These are phyloP conservation scores for Sebastiscus albofasciatus DNA, from an alignment of 2,797 vertebrate genomes.

Conservation along the genomic window DNA sequence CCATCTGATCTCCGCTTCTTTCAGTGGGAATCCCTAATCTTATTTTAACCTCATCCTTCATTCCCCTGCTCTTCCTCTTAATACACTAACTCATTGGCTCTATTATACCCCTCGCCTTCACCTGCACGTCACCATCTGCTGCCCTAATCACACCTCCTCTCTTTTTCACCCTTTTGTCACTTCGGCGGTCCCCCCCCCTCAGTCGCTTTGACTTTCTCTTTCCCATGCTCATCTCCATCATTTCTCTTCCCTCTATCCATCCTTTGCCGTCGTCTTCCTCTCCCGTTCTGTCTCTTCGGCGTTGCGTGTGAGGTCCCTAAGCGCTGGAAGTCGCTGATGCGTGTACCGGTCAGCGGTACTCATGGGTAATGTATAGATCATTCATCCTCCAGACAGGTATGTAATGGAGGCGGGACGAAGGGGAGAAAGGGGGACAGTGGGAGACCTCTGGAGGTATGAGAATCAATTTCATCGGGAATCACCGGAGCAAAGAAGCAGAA, in stretches of 20 bases:
- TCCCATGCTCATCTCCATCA: constrained; percentile 23
- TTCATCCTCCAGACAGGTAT: constrained; percentile 77
- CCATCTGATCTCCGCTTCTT: constrained; percentile 49
- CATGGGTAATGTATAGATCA: constrained; percentile 73
- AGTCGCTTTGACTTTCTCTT: constrained; percentile 2
- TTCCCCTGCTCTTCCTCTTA: constrained; percentile 11
- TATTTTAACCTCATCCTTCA: constrained; percentile 19
- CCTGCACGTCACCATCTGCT: constrained; percentile 31
- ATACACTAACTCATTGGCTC: constrained; percentile 42
- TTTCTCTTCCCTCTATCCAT: constrained; percentile 15
- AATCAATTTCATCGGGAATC: constrained; percentile 79
- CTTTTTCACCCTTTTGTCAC: constrained; percentile 5
- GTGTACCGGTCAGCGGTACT: constrained; percentile 67
- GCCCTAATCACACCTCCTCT: constrained; percentile 17
- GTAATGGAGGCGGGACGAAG: constrained; percentile 68
- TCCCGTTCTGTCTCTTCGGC: constrained; percentile 11
- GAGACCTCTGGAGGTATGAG: constrained; percentile 72
- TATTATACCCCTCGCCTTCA: constrained; percentile 35
- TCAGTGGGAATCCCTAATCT: constrained; percentile 26
- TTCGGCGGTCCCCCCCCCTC: neutral
- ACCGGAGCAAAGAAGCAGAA: constrained; percentile 66
- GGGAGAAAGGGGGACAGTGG: constrained; percentile 60
- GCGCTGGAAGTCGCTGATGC: constrained; percentile 59
- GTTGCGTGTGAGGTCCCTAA: constrained; percentile 43
- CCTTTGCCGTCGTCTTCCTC: neutral